These are phyloP conservation scores for Ophiothrix spiculata DNA, from an alignment of 35 echinoderm and acorn worm species.

Conservation along the genomic window DNA sequence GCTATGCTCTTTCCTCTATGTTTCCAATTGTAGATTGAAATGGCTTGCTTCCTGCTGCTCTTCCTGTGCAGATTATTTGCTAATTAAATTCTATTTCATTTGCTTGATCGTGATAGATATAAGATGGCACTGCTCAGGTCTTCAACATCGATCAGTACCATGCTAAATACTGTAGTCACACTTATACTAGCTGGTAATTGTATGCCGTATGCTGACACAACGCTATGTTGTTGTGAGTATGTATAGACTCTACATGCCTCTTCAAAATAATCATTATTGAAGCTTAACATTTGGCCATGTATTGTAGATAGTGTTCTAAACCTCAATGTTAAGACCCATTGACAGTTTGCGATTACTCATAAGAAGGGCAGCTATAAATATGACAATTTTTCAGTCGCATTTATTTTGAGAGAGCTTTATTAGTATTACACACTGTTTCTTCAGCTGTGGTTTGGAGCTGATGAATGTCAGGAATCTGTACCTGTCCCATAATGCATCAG, in stretches of 20 bases:
- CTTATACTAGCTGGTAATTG: neutral
- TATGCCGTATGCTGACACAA: neutral
- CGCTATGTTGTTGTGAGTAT: too few relatives aligned
- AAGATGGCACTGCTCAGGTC: neutral
- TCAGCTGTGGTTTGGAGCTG: neutral
- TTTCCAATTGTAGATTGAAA: too few relatives aligned
- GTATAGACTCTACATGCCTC: too few relatives aligned
- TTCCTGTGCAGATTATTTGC: neutral
- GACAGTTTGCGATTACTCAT: too few relatives aligned
- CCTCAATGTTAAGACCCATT: too few relatives aligned
- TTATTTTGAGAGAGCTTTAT: neutral
- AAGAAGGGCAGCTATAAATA: neutral
- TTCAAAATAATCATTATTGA: too few relatives aligned
- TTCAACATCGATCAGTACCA: neutral
- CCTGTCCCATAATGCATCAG: neutral
- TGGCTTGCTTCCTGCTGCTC: too few relatives aligned
- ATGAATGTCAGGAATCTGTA: slow-evolving; percentile 5
- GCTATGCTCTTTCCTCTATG: too few relatives aligned
- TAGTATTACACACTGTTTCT: neutral
- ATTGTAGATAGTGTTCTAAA: too few relatives aligned
- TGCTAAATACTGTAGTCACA: neutral
- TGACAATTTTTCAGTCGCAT: neutral
- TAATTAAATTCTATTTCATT: slow-evolving; percentile 8
- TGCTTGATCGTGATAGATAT: neutral
- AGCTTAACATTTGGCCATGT: too few relatives aligned